Base-by-base conservation (phyloP, 1,140 invertebrate genomes). In the Chionoecetes opilio region DNA sequence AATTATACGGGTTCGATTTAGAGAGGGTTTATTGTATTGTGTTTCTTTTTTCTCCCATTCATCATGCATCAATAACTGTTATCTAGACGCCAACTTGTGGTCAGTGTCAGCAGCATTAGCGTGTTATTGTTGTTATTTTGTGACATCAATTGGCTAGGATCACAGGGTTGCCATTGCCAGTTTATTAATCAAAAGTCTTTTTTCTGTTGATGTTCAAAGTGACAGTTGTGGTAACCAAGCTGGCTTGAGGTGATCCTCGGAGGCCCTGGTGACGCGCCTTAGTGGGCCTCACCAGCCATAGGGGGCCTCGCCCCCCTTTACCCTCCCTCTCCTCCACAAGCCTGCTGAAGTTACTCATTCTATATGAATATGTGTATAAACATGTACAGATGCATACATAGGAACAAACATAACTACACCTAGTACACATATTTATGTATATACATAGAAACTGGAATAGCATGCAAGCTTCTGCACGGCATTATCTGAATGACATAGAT, bases 381-480 rank as follows among this genome's bases (percentile, higher is more conserved):
- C 35, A 86, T 86, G 35, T 86, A 86, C 35, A 86, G 32, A 86
- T 86, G 26, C 35, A 86, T 86, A 86, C 35, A 86, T 86, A 86
- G 6, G n/a, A 34, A 86, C 35, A 86, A 35, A 86, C 32, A 86
- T 86, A 86, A 86, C 63, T 26, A 75, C n/a, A 75, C n/a, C 63
- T 75, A 75, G 63, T 75, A 75, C 63, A 75, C 63, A 75, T 26
- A 75, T 32, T 86, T 86, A 86, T 86, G 35, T 86, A 86, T 86
- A 86, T 35, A 38, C 88, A 38, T 31, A 90, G 34, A 38, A 90
- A 90, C 38, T 46, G 34, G 63, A 91, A 91, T 29, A 92, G 91
- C 91, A 92, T 92, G 91, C 91, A 29, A 82, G 91, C 91, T 92
- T 92, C 37, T 92, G 91, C 91, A 92, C 35, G 91, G 91, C 82